Conservation (phyloP, 2,113 vertebrate genomes). For the Tympanuchus pallidicinctus region DNA sequence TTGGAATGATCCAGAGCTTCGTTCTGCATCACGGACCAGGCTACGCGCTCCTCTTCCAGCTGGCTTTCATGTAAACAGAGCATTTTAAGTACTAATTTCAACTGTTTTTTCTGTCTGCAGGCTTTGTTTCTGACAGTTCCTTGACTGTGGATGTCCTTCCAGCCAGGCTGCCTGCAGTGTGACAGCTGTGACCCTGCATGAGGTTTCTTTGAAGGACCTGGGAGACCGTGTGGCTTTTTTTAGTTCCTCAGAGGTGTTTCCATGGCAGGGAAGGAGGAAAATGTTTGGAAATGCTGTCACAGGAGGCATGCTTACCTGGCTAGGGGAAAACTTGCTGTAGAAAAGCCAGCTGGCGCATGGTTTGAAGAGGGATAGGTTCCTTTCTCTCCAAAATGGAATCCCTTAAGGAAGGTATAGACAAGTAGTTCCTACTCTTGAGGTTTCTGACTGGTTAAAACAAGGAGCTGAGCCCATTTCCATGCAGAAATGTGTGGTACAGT, state of each 20-base stretch:
- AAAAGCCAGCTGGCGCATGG: background rate
- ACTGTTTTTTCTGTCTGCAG: background rate
- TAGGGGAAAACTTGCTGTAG: background rate
- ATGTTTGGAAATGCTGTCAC: background rate
- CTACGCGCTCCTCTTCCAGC: background rate
- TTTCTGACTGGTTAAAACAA: background rate
- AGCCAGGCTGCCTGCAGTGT: background rate
- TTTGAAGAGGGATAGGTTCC: background rate
- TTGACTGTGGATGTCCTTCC: background rate
- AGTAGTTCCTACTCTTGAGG: rapidly evolving
- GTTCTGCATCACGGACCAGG: rapidly evolving
- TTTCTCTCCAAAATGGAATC: rapidly evolving
- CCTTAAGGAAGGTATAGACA: background rate
- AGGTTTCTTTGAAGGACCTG: background rate
- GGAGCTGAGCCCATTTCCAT: background rate
- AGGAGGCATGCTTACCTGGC: background rate
- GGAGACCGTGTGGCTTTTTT: rapidly evolving
- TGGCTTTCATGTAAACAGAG: background rate
- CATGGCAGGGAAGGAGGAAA: background rate
- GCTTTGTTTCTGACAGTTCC: background rate
- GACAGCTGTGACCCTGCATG: background rate
- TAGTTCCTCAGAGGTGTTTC: background rate
- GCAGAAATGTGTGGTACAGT: background rate
- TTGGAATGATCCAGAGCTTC: background rate
- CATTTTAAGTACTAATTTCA: background rate